Evolutionary conservation across 2,797 vertebrate species (phyloP).

Genomic region (Lepilemur ruficaudatus): DNA sequence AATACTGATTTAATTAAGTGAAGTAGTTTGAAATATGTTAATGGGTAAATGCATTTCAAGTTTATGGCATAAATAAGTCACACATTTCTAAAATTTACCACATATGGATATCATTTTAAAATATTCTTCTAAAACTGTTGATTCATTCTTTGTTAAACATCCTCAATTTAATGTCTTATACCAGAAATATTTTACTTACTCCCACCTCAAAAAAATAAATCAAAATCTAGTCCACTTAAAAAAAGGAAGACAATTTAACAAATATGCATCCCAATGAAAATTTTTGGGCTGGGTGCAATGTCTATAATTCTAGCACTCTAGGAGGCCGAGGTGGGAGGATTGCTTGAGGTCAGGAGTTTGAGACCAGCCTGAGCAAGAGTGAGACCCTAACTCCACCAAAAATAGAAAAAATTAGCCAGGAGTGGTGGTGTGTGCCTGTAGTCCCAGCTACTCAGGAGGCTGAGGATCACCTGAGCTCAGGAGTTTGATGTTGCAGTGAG

Average conservation of each 20-base stretch:
- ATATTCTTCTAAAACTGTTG: background rate
- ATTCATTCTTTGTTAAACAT: background rate
- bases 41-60: conserved; percentile 6
- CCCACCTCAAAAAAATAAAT: background rate
- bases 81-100: conserved; percentile 61
- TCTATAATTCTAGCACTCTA: too few species aligned
- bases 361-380: too few species aligned
- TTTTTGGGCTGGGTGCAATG: too few species aligned
- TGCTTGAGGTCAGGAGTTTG: too few species aligned
- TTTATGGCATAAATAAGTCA: conserved; percentile 59
- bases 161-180: background rate
- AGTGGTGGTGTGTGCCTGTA: too few species aligned
- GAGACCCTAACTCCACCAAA: too few species aligned
- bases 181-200: background rate
- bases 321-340: too few species aligned
- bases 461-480: too few species aligned
- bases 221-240: background rate
- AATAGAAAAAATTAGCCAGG: too few species aligned
- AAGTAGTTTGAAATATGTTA: conserved; percentile 58
- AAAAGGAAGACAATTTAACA: background rate
- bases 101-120: conserved; percentile 18
- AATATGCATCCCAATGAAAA: background rate
- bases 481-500: too few species aligned
- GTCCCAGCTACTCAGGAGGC: too few species aligned
- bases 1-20: conserved; percentile 33